Evolutionary conservation across 2,888 invertebrate species (phyloP).

Genomic region (Cynaeus angustus): DNA sequence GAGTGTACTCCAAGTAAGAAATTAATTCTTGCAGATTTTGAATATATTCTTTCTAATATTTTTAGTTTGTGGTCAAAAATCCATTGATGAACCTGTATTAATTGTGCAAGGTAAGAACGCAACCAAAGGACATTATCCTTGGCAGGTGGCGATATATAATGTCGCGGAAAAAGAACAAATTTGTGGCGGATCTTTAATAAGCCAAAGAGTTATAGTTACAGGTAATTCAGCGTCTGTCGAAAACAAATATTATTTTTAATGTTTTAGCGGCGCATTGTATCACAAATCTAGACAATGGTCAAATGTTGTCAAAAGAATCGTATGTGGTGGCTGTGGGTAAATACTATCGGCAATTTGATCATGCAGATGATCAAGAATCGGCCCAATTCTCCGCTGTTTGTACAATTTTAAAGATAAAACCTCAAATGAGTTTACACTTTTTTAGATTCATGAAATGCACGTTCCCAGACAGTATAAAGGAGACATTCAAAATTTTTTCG

Average conservation of each 20-base stretch:
- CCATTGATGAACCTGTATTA: slow-evolving; percentile 54
- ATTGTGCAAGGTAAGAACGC: slow-evolving; percentile 60
- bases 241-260: slow-evolving; percentile 27
- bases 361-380: slow-evolving; percentile 57
- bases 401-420: not conserved
- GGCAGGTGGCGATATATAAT: slow-evolving; percentile 63
- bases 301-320: slow-evolving; percentile 18
- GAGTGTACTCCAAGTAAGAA: slow-evolving; percentile 62
- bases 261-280: slow-evolving; percentile 66
- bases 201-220: slow-evolving; percentile 60
- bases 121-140: slow-evolving; percentile 64
- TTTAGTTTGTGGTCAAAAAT: slow-evolving; percentile 66
- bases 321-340: slow-evolving; percentile 64
- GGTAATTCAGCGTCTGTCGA: slow-evolving; percentile 62
- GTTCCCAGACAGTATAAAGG: slow-evolving; percentile 57
- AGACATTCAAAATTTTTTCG: slow-evolving; percentile 53
- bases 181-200: slow-evolving; percentile 66
- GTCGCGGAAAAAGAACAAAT: slow-evolving; percentile 40
- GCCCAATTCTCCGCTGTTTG: slow-evolving; percentile 61
- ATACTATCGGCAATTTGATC: slow-evolving; percentile 61
- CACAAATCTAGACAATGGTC: slow-evolving; percentile 46
- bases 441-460: slow-evolving; percentile 58
- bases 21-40: too few relatives aligned
- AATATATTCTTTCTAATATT: slow-evolving; percentile 14
- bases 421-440: slow-evolving; percentile 23